Base-by-base conservation (phyloP, 2,888 invertebrate genomes). In the Thecophora atra region DNA sequence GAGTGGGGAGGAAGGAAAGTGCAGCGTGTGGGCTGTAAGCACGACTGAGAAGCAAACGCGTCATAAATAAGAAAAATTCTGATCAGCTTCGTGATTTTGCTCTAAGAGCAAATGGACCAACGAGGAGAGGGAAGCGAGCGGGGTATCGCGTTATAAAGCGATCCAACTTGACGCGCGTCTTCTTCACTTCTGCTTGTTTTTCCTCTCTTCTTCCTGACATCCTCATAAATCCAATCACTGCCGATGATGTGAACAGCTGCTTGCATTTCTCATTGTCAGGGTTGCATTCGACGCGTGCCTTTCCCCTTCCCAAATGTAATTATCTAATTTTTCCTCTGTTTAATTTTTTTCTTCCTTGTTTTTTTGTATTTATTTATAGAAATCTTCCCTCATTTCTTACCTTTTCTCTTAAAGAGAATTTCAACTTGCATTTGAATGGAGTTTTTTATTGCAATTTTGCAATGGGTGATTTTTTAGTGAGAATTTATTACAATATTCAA, bases 241-340 rank as follows among this genome's bases (percentile, higher is more conserved):
- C 24, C 47, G 30, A n/a, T n/a, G n/a, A n/a, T n/a, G 51, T 37
- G 70, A 70, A 58, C 70, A 70, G 70, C 70, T 70, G 70, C n/a
- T 52, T n/a, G 13, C 47, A n/a, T 47, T 15, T n/a, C 47, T 47
- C 47, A 47, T 15, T 47, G 47, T 5, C 47, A 47, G 47, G 15
- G 47, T 47, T 47, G 47, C 47, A 11, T 17, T 15, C 47, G 15
- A 1, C 7, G 6, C 17, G 47, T 1, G 6, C 17, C 13, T 47
- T 47, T 11, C 17, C 37, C 37, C 37, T 37, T 11, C 37, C 3
- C 11, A 6, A 37, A 6, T 8, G 37, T 8, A 37, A 37, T 37
- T 37, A 11, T 1, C 11, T 37, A 30, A 37, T 37, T 37, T 37
- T 37, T 37, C 2, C 37, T 37, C 2, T 37, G 37, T 37, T 37